Evolutionary conservation across 2,113 vertebrate species (phyloP), one percentile per base, ranked within the genome.

Genomic region (Gambusia affinis): DNA sequence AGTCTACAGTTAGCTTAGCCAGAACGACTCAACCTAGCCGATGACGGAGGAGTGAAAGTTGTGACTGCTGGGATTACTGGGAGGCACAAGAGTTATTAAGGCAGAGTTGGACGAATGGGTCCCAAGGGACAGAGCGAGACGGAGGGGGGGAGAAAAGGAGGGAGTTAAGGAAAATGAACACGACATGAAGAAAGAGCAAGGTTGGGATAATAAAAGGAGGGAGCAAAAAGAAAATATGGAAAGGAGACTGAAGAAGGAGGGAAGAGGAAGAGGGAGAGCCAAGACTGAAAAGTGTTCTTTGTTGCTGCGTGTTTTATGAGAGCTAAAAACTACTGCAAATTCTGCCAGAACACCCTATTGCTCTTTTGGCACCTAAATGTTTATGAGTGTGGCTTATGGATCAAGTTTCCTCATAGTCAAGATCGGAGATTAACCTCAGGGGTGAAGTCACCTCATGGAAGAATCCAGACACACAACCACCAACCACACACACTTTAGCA

Each of bases 281-380:
- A 87, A 85, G 88, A 78, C 77, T 92, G 90, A 90, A 89, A 88
- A 87, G 70, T 54, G 28, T 82, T 64, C 92, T 93, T 92, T 89
- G 87, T 94, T 90, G 80, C 87, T 14, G 60, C 70, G 57, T 39
- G 14, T 44, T 76, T 70, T 15, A 67, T 62, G 30, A 68, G 77
- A 78, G 72, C 70, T 86, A 86, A 85, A 30, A 90, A 90, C 87
- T 89, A 92, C 81, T 33, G 74, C 29, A 31, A 76, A 88, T 66
- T 63, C 78, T 8, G 79, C 84, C 82, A 85, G 86, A 83, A 76
- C 68, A 75, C 67, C 77, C 37, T 2, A 14, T 72, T 61, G 76
- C 83, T 83, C 82, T 80, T 75, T 29, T n/a, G 19, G 37, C 30
- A 44, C 37, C 73, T 27, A 37, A 6, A 64, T 37, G 60, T 70